These are phyloP conservation scores for Rattus norvegicus DNA, from an alignment of 2,113 vertebrate genomes.

Conservation along the genomic window DNA sequence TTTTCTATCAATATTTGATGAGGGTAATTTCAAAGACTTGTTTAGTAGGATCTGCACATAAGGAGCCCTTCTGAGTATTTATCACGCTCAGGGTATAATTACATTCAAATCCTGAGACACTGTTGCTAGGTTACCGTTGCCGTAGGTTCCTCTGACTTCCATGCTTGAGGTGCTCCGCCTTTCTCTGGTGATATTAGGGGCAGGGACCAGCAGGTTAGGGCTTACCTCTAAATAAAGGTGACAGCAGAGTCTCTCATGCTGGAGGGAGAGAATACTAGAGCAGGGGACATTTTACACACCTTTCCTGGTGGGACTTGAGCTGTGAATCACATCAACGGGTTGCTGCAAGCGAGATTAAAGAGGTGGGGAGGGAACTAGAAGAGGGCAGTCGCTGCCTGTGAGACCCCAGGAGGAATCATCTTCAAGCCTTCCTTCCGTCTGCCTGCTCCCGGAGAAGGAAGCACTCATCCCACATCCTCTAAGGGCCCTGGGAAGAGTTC, in stretches of 20 bases:
- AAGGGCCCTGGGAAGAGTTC: conserved; percentile 21
- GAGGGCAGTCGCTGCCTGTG: conserved; percentile 17
- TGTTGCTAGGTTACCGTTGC: conserved; percentile 91
- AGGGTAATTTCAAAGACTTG: conserved; percentile 90
- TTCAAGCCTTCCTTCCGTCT: not conserved
- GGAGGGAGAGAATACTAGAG: not conserved
- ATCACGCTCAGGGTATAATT: conserved; percentile 90
- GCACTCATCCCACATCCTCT: not conserved
- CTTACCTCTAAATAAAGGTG: conserved; percentile 56
- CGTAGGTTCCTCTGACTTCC: conserved; percentile 85
- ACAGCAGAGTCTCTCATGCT: not conserved
- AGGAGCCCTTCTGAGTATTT: conserved; percentile 89
- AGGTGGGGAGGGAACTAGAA: conserved; percentile 12
- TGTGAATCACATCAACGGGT: not conserved
- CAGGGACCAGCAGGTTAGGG: conserved; percentile 62
- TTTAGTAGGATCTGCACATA: conserved; percentile 89
- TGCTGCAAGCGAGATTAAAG: conserved; percentile 45
- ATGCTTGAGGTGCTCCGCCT: conserved; percentile 71
- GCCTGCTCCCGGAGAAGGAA: conserved; percentile 13
- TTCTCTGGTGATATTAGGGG: conserved; percentile 68
- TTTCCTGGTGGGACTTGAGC: conserved; percentile 26
- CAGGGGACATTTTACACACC: not conserved
- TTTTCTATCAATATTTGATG: conserved; percentile 89
- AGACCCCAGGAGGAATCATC: conserved; percentile 59
- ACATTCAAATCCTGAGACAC: conserved; percentile 91